Evolutionary conservation across 2,113 vertebrate genomes (phyloP).

Genomic region (Eupsittula cactorum): DNA sequence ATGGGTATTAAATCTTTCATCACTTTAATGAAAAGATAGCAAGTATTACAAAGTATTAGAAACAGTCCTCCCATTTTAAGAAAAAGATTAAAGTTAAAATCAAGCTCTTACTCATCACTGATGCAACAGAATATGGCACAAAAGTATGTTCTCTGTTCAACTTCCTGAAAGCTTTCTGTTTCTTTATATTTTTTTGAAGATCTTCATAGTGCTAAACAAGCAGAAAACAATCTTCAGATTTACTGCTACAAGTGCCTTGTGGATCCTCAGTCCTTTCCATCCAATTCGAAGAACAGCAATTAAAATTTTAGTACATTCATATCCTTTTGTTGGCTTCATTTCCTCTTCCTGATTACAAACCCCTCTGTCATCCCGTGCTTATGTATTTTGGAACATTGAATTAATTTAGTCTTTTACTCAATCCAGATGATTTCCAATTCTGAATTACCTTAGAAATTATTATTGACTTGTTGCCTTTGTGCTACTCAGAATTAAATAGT

Average conservation of each 20-base stretch:
- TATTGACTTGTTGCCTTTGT: not conserved
- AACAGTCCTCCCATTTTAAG: not conserved
- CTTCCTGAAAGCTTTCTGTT: not conserved
- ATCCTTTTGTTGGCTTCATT: constrained; percentile 82
- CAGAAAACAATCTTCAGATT: constrained; percentile 96
- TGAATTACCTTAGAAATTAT: not conserved
- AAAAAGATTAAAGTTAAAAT: not conserved
- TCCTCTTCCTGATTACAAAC: not conserved
- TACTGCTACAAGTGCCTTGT: constrained; percentile 92
- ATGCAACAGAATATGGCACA: not conserved
- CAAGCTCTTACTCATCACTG: not conserved
- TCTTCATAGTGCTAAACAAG: constrained; percentile 96
- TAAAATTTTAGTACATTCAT: constrained; percentile 94
- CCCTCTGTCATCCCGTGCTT: accelerated
- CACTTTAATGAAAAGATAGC: not conserved
- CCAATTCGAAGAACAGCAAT: constrained; percentile 87
- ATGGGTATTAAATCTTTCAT: not conserved
- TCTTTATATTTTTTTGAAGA: constrained; percentile 70
- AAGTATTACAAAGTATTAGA: not conserved
- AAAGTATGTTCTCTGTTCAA: not conserved
- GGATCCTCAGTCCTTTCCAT: constrained; percentile 94
- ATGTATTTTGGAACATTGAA: not conserved
- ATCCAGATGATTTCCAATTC: not conserved
- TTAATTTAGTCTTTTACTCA: not conserved
- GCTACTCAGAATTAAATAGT: not conserved